These are phyloP conservation scores for Microtus montanus DNA, from an alignment of 2,113 vertebrate species.

Conservation along the genomic window DNA sequence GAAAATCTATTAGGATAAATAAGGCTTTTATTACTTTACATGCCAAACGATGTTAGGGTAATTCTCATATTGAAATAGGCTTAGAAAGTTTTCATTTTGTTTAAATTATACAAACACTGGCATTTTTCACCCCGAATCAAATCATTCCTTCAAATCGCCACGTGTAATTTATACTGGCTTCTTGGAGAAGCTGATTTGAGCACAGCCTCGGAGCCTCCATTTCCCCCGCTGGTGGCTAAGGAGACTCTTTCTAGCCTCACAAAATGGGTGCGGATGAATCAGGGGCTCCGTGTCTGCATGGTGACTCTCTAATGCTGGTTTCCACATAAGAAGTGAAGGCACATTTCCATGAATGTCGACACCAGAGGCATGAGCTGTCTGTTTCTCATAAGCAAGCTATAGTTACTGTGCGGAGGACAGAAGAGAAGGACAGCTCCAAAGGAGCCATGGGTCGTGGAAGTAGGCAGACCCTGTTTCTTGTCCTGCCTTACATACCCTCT, in stretches of 20 bases:
- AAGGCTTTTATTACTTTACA: slow-evolving; percentile 68
- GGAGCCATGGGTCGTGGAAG: neutral
- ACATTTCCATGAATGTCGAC: neutral
- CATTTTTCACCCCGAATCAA: slow-evolving; percentile 49
- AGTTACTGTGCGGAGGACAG: neutral
- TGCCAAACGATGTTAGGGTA: slow-evolving; percentile 53
- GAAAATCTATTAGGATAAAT: slow-evolving; percentile 59
- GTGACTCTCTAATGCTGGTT: neutral
- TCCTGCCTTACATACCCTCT: neutral
- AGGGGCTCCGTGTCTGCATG: neutral
- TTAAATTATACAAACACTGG: slow-evolving; percentile 52
- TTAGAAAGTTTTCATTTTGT: slow-evolving; percentile 69
- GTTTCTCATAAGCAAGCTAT: neutral
- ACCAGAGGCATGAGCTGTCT: neutral
- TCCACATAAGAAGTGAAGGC: neutral
- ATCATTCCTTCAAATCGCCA: slow-evolving; percentile 34
- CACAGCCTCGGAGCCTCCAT: neutral
- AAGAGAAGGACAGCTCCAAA: neutral
- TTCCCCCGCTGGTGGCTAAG: neutral
- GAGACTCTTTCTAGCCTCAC: neutral
- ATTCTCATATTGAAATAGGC: slow-evolving; percentile 61
- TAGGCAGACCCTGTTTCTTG: no score
- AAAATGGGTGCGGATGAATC: neutral
- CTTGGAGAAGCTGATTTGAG: neutral
- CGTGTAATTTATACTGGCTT: neutral